Base-by-base conservation (phyloP, 2,888 invertebrate species). In the Epirrita christyi region DNA sequence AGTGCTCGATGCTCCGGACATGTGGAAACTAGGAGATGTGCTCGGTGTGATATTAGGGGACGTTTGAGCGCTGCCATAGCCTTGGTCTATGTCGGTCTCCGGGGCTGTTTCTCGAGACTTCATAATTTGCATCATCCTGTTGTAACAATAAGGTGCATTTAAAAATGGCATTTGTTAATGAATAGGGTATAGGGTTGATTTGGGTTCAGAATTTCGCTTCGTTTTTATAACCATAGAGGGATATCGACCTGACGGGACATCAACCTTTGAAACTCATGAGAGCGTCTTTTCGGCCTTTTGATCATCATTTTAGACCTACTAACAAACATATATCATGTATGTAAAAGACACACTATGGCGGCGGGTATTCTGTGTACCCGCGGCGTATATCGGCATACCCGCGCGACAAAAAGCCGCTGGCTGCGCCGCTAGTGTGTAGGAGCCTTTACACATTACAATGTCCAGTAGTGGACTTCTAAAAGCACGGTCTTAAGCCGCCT, bases 81-180 rank as follows among this genome's bases (percentile, higher is more conserved):
- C 90, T 61, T 89, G 89, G 53, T 90, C 91, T 0, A 79, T 68
- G 43, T 90, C 88, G 0, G 80, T 70, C 11, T 87, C 88, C 0
- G 63, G 66, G 0, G 69, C 69, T 0, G 72, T 67, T 36, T 88
- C 88, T 32, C 88, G 82, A 0, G 86, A 78, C 57, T 88, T 89
- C 29, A 89, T 63, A 13, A 85, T 86, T 61, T 86, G 85, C 91
- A 91, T 92, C 91, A 92, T 91, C 58, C 91, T 92, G 85, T 14
- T 70, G n/a, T 13, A 2, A 7, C 5, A 51, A 45, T 29, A 49
- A 15, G 7, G 41, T 40, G 1, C 15, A 13, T 53, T 55, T 52
- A 29, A 52, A 11, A 8, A 15, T 43, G 15, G 32, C 14, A 50
- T 11, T 14, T 14, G 5, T 2, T 8, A 14, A 14, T 38, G 0